These are phyloP conservation scores for Rallus limicola DNA, from an alignment of 2,113 vertebrate species.

Conservation along the genomic window DNA sequence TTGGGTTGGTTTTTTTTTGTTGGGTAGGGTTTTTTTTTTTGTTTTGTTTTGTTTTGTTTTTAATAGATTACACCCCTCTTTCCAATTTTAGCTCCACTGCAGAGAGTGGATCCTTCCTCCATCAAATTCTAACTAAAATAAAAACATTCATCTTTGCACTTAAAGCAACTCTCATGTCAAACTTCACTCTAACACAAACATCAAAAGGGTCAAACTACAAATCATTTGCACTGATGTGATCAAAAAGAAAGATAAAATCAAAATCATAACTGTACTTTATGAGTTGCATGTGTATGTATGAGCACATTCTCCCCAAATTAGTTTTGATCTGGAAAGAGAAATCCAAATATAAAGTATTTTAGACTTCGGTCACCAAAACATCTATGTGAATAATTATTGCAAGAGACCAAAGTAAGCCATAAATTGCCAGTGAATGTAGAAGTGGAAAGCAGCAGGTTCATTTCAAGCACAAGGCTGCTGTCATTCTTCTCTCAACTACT, in stretches of 20 bases:
- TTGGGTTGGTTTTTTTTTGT: no score
- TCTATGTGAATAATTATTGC: neutral
- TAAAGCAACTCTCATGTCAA: fast-evolving
- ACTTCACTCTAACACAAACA: neutral
- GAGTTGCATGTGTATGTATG: neutral
- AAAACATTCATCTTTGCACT: neutral
- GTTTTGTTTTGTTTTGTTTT: fast-evolving
- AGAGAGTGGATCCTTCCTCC: neutral
- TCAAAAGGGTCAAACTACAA: neutral
- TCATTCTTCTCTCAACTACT: neutral
- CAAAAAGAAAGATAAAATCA: neutral
- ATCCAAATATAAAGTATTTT: neutral
- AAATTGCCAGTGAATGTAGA: neutral
- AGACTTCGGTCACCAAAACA: neutral
- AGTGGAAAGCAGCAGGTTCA: neutral
- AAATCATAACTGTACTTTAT: no score
- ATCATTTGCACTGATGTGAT: neutral
- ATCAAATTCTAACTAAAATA: neutral
- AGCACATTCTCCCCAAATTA: neutral
- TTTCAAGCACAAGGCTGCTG: neutral
- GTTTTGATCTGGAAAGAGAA: neutral
- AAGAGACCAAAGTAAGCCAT: neutral
- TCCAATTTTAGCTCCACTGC: neutral
- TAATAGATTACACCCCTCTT: neutral
- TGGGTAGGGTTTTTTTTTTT: no score